Evolutionary conservation across 2,888 invertebrate genomes (phyloP).

Genomic region (Platycheirus rosarum): DNA sequence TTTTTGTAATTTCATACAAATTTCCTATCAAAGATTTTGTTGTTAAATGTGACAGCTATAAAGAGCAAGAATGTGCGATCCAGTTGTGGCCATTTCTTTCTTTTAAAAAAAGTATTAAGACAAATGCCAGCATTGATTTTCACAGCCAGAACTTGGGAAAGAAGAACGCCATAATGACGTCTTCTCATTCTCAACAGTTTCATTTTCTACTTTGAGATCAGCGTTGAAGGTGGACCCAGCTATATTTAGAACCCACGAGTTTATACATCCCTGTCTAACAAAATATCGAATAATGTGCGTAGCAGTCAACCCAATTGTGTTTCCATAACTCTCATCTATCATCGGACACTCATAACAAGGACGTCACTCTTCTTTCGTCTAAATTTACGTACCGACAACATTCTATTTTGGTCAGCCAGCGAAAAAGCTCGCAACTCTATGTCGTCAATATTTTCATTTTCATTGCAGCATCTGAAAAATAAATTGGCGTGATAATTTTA

Average conservation of each 20-base stretch:
- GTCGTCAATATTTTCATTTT: slow-evolving; percentile 50
- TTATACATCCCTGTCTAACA: slow-evolving; percentile 38
- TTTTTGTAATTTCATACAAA: too few relatives aligned
- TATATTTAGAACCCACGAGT: slow-evolving; percentile 51
- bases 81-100: too few relatives aligned
- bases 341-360: slow-evolving; percentile 40
- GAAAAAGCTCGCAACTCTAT: slow-evolving; percentile 42
- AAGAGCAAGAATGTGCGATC: too few relatives aligned
- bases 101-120: too few relatives aligned
- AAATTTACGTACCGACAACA: slow-evolving; percentile 36
- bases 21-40: too few relatives aligned
- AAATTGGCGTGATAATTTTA: slow-evolving; percentile 64
- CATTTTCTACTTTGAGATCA: neutral
- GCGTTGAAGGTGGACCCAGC: neutral
- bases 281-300: slow-evolving; percentile 40
- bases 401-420: slow-evolving; percentile 54
- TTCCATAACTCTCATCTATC: slow-evolving; percentile 52
- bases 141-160: slow-evolving; percentile 34
- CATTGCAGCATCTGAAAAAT: slow-evolving; percentile 17
- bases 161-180: slow-evolving; percentile 12
- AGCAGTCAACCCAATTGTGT: slow-evolving; percentile 58
- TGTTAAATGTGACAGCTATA: too few relatives aligned
- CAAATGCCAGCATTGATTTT: too few relatives aligned
- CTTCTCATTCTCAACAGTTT: slow-evolving; percentile 14
- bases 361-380: slow-evolving; percentile 53